Evolutionary conservation across 37 sponge, comb jelly and placozoan genomes (phyloP), one percentile per base, ranked within the genome.

Genomic region (Cladorhizidae sp.): DNA sequence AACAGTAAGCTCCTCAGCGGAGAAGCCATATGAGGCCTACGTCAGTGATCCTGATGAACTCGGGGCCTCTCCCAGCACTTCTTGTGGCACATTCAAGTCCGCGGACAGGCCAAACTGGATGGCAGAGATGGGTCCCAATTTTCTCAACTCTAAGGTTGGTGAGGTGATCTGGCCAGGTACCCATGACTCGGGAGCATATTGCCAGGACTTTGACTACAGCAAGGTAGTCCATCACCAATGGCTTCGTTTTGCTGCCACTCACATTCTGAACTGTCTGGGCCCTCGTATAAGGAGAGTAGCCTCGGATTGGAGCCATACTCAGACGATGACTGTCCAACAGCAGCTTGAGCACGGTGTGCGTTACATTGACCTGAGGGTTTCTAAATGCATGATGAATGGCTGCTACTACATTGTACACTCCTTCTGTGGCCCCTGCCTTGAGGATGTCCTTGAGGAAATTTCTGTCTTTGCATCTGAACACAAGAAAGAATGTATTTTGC

Each of bases 401-500:
- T 2, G 56, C 2, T 74, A 74, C 56, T 74, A 74, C 26, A 74
- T 74, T 18, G 74, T 74, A 12, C 74, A 74, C 74, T 74, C 74
- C 5, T 74, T 74, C 33, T 74, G 74, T 52, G 74, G 74, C 14
- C 74, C 74, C 5, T 11, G 32, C 1, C 26, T 74, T 28, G 57
- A 74, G 32, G 56, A 74, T 22, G 49, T 74, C 31, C 55, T 74
- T 55, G 56, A 54, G 2, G 55, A 74, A 14, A 74, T 74, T 32
- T 11, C 0, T 28, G 14, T 1, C 29, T 74, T 74, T 74, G 32
- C 26, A n/a, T 12, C 54, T 1, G 8, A 55, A 31, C 29, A 74
- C 26, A 36, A 29, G 20, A 23, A 20, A 51, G 74, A 74, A 35
- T 49, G 52, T 26, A 28, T 74, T 22, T 74, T 74, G 49, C 20